Evolutionary conservation across 2,888 invertebrate species (phyloP), one percentile per base, ranked within the genome.

Genomic region (Eurois occulta): DNA sequence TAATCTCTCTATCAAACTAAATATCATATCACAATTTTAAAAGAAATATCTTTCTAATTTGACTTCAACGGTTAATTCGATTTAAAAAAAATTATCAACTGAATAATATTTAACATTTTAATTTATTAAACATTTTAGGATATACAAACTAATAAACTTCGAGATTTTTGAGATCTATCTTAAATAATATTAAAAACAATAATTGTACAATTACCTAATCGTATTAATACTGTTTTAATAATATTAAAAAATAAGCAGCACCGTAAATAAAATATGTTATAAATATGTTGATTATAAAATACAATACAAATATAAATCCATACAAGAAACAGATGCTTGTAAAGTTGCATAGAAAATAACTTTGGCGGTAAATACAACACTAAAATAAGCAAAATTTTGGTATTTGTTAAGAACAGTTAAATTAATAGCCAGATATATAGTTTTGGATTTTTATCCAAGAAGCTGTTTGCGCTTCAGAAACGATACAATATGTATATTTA

Each of bases 171-270:
- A 88, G 85, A 88, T 87, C 86, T 88, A 87, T 77, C 72, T 81
- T 86, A 82, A 89, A 90, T 89, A 90, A 91, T 86, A 88, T 87
- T 89, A 90, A 90, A 90, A 91, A 86, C 78, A 85, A 81, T 84
- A 86, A 86, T 86, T 87, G 78, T 87, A 89, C 81, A 84, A 82
- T 85, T 89, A 81, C 83, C 86, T 90, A 91, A 90, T 76, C 81
- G 81, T 92, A 92, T 90, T 94, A 94, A 94, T 94, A 94, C 94
- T 94, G 94, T 92, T 92, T 88, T 87, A 85, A 87, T 78, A 77
- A 89, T 86, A 84, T 86, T 72, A 76, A 81, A 87, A 88, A 80
- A 84, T 72, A 86, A 83, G 84, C 88, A 90, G 87, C 89, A 89
- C 88, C 86, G 43, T 86, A 86, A 84, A 84, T 80, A 73, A 79